Evolutionary conservation across 2,797 vertebrate genomes (phyloP), one percentile per base, ranked within the genome.

Genomic region (Syncerus caffer): DNA sequence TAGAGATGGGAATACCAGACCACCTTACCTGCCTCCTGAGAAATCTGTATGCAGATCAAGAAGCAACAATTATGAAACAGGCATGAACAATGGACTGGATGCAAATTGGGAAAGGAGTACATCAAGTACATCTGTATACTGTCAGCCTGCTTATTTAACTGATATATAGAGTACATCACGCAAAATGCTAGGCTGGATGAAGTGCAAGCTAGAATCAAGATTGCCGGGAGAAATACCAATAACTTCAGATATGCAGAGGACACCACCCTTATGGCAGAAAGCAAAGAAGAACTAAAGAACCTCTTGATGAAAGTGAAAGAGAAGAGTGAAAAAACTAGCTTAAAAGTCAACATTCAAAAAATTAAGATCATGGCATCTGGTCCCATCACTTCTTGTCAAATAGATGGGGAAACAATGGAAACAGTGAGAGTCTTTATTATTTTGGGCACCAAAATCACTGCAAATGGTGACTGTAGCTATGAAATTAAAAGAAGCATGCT

Each of bases 311-410:
- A 71, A 71, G 64, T 71, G 34, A 71, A 71, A 71, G 34, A 38
- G 34, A 71, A 71, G 64, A 71, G 34, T 38, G 64, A 38, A 71
- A 71, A 71, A 23, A 34, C 34, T 38, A 64, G 64, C 34, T 38
- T 71, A 38, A 38, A 71, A 21, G 2, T 71, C 64, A 71, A 38
- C 21, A 71, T 71, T 13, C 34, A 71, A 71, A 71, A 71, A 71
- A 38, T 21, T 6, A 71, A 38, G 34, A 38, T 11, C 10, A 12
- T 38, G 34, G 67, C 10, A 38, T 71, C 34, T 0, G 0, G 1
- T 71, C n/a, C 10, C 34, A 38, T 38, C 34, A 71, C 67, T 71
- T 71, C 34, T 38, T 38, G 34, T 19, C 5, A 38, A 71, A 71
- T 38, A 38, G 10, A 71, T 71, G 11, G 67, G 19, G 34, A 71